Evolutionary conservation across 2,113 vertebrate species (phyloP).

Genomic region (Protomyctophum bolini): DNA sequence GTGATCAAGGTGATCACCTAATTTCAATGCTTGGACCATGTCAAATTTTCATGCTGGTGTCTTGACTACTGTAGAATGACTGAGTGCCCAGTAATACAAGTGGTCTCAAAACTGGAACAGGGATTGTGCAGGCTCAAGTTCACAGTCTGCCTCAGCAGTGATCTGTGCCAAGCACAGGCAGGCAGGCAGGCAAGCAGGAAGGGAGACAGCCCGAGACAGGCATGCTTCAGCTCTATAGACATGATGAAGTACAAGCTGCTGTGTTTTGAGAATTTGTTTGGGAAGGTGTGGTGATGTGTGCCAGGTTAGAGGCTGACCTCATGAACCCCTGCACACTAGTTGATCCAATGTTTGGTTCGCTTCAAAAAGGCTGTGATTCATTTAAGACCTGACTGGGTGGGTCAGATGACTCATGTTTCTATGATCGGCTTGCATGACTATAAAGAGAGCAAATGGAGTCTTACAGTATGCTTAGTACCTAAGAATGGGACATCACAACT

Average conservation of each 20-base stretch:
- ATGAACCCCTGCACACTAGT: constrained; percentile 40
- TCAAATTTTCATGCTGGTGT: constrained; percentile 46
- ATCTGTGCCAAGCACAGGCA: constrained; percentile 41
- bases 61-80: constrained; percentile 23
- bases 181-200: background rate
- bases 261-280: constrained; percentile 30
- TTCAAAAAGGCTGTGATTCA: constrained; percentile 63
- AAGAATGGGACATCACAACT: constrained; percentile 52
- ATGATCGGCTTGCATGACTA: constrained; percentile 70
- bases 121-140: constrained; percentile 67
- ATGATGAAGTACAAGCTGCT: constrained; percentile 23
- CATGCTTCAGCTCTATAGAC: constrained; percentile 20
- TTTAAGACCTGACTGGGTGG: constrained; percentile 66
- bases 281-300: constrained; percentile 21
- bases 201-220: background rate
- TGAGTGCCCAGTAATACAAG: constrained; percentile 53
- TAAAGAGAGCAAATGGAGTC: constrained; percentile 71
- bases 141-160: constrained; percentile 37
- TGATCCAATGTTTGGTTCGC: constrained; percentile 56
- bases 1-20: constrained; percentile 38
- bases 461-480: constrained; percentile 40
- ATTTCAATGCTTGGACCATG: constrained; percentile 29
- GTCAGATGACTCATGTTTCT: constrained; percentile 78
- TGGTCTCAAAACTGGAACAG: constrained; percentile 38
- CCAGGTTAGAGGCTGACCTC: constrained; percentile 46